Evolutionary conservation across 1,140 invertebrate genomes (phyloP).

Genomic region (Drosophila fuyamai): DNA sequence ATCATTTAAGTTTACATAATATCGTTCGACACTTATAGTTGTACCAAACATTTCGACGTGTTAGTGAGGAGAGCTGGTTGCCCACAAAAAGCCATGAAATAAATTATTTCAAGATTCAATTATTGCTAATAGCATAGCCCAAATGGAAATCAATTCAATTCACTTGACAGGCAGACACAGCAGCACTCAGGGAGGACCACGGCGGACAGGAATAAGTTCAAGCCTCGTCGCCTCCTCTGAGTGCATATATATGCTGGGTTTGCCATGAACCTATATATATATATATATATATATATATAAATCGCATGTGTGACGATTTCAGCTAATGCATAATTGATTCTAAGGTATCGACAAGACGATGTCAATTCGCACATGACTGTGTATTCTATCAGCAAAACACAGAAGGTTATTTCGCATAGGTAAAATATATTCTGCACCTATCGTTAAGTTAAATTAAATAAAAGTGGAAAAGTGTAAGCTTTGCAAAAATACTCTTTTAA

Average conservation of each 20-base stretch:
- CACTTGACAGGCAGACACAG: conserved; percentile 52
- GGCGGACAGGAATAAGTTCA: conserved; percentile 46
- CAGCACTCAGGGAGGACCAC: conserved; percentile 25
- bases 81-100: conserved; percentile 70
- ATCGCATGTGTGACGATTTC: conserved; percentile 63
- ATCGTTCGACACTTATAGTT: neutral
- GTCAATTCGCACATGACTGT: conserved; percentile 23
- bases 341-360: conserved; percentile 57
- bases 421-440: too few relatives aligned
- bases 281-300: conserved; percentile 9
- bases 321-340: conserved; percentile 71
- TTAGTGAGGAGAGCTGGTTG: conserved; percentile 13
- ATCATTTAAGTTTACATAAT: neutral
- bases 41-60: neutral
- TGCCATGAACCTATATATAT: neutral
- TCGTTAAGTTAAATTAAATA: too few relatives aligned
- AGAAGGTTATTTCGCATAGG: too few relatives aligned
- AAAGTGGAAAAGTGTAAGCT: too few relatives aligned
- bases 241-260: too few relatives aligned
- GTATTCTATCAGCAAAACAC: conserved; percentile 10
- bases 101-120: conserved; percentile 76
- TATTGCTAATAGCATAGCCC: conserved; percentile 72
- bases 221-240: conserved; percentile 35
- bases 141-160: conserved; percentile 73
- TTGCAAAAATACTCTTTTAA: too few relatives aligned